phyloP scores from a whole-genome alignment of 2,797 vertebrate species.

The Pelochelys cantorii region DNA sequence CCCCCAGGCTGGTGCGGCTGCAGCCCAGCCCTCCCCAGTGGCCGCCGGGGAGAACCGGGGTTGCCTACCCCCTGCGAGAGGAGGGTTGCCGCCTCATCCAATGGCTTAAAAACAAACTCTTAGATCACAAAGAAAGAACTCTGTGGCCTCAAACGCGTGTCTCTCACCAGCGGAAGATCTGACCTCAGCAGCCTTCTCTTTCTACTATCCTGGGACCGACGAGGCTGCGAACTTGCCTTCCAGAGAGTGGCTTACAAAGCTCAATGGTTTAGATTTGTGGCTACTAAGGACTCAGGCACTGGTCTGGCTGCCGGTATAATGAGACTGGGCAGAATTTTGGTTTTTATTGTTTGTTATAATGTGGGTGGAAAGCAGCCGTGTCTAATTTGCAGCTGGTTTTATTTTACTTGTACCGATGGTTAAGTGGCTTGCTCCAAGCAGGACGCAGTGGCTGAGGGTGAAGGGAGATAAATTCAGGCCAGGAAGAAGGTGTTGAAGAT shows the following conservation, averaged over 20 bases:
- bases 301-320: not conserved
- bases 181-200: not conserved
- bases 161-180: not conserved
- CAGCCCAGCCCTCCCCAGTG: too few species aligned
- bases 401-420: too few species aligned
- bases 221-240: not conserved
- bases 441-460: too few species aligned
- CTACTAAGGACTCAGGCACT: not conserved
- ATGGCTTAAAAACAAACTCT: too few species aligned
- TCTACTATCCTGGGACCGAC: not conserved
- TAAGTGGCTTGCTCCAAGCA: not conserved
- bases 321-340: not conserved
- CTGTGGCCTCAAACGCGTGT: not conserved
- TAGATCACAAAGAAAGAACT: too few species aligned
- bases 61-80: too few species aligned
- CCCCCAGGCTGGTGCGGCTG: too few species aligned
- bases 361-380: not conserved
- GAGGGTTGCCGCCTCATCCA: too few species aligned
- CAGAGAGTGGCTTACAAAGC: not conserved
- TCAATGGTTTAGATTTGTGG: not conserved
- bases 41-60: too few species aligned
- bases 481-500: not conserved
- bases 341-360: not conserved
- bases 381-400: not conserved
- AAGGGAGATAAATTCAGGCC: not conserved